Percentiles rank a stretch among this genome's conserved stretches.
These are phyloP conservation scores for Biston betularia DNA, from an alignment of 2,888 invertebrate genomes.

Conservation along the genomic window DNA sequence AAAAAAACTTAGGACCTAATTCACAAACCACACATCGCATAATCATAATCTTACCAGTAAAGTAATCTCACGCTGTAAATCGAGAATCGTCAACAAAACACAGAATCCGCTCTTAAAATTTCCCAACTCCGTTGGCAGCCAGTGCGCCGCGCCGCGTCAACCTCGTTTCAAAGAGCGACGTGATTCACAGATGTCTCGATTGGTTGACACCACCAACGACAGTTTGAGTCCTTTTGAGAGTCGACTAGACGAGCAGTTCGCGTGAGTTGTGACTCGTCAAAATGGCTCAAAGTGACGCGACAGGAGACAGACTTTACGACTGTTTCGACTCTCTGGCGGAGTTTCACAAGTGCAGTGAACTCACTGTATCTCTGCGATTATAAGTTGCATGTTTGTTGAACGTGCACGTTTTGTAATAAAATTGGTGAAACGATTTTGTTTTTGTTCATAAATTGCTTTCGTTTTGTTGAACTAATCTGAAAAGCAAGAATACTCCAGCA, in stretches of 20 bases:
- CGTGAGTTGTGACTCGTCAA: slow-evolving; percentile 22
- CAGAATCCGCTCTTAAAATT: slow-evolving; percentile 9
- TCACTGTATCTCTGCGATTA: not conserved
- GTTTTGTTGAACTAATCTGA: not conserved
- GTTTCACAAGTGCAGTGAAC: slow-evolving; percentile 21
- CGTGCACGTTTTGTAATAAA: not conserved
- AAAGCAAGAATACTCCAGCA: too few species aligned
- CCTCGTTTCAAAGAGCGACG: slow-evolving; percentile 25
- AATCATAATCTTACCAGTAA: too few species aligned
- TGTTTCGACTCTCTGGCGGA: slow-evolving; percentile 11
- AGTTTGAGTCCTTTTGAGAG: slow-evolving; percentile 24
- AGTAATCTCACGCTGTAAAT: not conserved
- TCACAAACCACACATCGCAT: too few species aligned
- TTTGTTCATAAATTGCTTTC: not conserved
- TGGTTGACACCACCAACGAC: slow-evolving; percentile 27
- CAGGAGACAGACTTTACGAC: slow-evolving; percentile 2
- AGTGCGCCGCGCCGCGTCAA: slow-evolving; percentile 13
- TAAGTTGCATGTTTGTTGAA: not conserved
- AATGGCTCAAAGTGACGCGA: slow-evolving; percentile 20
- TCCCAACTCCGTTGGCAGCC: slow-evolving; percentile 3
- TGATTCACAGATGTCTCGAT: slow-evolving; percentile 16
- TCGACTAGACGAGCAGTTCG: slow-evolving; percentile 16
- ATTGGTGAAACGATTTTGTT: not conserved
- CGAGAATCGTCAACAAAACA: slow-evolving; percentile 3
- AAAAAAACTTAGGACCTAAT: too few species aligned